Evolutionary conservation across 2,113 vertebrate species (phyloP).

Genomic region (Hydrolagus affinis): DNA sequence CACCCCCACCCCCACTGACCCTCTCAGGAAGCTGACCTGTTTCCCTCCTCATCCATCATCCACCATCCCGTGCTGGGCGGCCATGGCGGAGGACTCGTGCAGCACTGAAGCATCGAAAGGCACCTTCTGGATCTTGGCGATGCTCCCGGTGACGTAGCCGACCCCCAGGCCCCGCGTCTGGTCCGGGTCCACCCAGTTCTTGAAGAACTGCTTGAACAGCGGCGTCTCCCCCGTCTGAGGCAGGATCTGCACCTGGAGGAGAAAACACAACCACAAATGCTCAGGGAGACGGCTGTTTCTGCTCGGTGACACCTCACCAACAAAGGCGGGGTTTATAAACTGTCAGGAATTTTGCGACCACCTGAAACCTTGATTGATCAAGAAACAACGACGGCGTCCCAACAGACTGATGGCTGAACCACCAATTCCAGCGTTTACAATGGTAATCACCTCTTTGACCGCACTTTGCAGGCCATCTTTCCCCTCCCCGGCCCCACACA

Average conservation of each 20-base stretch:
- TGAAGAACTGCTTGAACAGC: conserved; percentile 97
- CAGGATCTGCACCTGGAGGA: conserved; percentile 70
- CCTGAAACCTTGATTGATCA: background rate
- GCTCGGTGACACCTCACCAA: background rate
- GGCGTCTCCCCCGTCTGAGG: conserved; percentile 89
- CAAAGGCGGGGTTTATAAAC: background rate
- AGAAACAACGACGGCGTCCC: no score
- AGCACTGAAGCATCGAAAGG: conserved; percentile 76
- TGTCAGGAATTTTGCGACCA: background rate
- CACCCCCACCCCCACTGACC: background rate
- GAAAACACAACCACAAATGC: background rate
- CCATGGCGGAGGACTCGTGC: conserved; percentile 82
- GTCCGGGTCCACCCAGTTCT: conserved; percentile 86
- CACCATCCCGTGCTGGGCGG: conserved; percentile 92
- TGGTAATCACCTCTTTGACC: no score
- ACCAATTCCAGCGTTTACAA: no score
- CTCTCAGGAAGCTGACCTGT: conserved; percentile 51
- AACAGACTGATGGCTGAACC: no score
- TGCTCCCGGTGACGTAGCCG: conserved; percentile 75
- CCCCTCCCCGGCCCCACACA: no score
- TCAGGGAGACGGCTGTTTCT: background rate
- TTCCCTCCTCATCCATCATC: conserved; percentile 81
- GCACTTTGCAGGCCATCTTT: no score
- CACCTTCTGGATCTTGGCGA: conserved; percentile 84
- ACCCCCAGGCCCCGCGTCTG: conserved; percentile 80